Evolutionary conservation across 2,113 vertebrate species (phyloP).

Genomic region (Jaculus jaculus): DNA sequence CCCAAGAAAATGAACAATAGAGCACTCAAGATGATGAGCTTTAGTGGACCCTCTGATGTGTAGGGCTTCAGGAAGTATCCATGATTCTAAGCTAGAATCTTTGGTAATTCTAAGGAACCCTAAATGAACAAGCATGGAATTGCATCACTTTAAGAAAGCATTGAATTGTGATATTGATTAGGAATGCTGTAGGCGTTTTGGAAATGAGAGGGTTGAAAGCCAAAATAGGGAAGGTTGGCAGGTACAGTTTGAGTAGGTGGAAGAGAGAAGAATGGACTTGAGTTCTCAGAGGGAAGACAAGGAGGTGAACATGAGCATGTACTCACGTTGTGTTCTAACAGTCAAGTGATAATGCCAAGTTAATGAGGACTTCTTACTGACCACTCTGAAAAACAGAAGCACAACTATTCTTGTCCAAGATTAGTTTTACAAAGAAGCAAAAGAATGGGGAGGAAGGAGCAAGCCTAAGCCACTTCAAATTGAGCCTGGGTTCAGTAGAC

Average conservation of each 20-base stretch:
- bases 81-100: not conserved
- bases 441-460: not conserved
- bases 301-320: not conserved
- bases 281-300: not conserved
- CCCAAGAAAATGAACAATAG: not conserved
- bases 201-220: conserved; percentile 1
- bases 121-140: not conserved
- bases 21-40: not conserved
- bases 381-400: not conserved
- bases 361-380: not conserved
- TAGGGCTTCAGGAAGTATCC: not conserved
- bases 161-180: not conserved
- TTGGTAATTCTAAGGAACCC: not conserved
- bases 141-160: not conserved
- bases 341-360: not conserved
- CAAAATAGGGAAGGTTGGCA: not conserved
- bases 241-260: not conserved
- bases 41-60: not conserved
- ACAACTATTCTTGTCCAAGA: not conserved
- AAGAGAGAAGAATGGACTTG: not conserved
- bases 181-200: not conserved
- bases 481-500: not conserved
- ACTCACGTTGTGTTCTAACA: not conserved
- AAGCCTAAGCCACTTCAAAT: not conserved
- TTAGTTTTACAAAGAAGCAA: conserved; percentile 20